Conservation (phyloP, 1,140 invertebrate species). For the Ruditapes philippinarum region DNA sequence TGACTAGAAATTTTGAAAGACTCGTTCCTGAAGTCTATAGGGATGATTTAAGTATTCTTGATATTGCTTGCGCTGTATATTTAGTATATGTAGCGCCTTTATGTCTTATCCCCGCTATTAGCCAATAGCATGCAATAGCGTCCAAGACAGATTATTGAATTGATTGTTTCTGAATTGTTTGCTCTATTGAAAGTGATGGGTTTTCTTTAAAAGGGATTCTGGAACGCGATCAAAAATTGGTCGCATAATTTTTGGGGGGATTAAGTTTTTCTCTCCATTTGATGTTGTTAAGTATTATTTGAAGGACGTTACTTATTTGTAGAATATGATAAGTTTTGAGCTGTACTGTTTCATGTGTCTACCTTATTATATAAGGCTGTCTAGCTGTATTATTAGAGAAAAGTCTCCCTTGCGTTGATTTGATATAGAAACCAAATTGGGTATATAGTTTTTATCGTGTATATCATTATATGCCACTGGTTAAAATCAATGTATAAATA, state of each 20-base stretch:
- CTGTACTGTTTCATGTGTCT: no score
- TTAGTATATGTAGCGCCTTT: background rate
- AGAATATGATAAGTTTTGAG: background rate
- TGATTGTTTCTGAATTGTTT: background rate
- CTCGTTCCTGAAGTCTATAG: background rate
- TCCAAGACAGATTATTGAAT: background rate
- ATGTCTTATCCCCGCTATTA: background rate
- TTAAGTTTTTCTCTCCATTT: background rate
- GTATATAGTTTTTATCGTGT: no score
- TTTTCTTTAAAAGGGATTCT: conserved; percentile 8
- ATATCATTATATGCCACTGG: no score
- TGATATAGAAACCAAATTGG: no score
- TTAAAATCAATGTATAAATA: no score
- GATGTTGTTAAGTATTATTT: background rate
- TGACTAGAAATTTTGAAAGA: background rate
- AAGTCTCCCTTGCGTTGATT: no score
- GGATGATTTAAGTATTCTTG: background rate
- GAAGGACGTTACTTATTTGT: background rate
- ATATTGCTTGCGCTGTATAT: background rate
- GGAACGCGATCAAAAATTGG: background rate
- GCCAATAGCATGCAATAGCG: background rate
- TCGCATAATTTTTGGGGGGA: background rate
- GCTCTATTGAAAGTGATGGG: background rate
- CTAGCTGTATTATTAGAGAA: no score
- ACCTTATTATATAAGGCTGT: no score